Base-by-base conservation (phyloP, 2,888 invertebrate species). In the Erebia epiphron region DNA sequence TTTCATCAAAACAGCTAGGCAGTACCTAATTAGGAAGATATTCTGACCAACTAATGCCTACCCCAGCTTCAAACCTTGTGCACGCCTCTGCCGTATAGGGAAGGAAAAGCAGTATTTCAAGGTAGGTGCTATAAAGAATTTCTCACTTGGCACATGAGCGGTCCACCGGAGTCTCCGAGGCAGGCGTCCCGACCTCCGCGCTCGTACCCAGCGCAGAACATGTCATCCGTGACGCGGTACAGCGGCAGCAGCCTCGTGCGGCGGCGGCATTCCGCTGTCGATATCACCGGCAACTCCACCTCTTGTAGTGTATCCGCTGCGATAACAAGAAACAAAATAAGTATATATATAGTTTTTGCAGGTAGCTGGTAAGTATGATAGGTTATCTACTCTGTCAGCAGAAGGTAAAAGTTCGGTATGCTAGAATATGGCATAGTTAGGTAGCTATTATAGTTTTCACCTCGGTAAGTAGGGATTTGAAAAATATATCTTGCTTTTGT, bases 141-240 rank as follows among this genome's bases (percentile, higher is more conserved):
- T 49, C 26, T 62, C 72, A 96, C 96, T 85, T 96, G 95, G 82
- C 50, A 97, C 94, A 97, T 96, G 64, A 97, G 94, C 3, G 97
- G 97, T 21, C 97, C 97, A 7, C 97, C 97, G 0, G 96, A 96
- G 88, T 97, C 97, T 0, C 97, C 97, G 66, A 97, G 92, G 82
- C 97, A 97, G 1, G 97, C 97, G 85, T 97, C 97, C 56, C 96
- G 92, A 0, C 97, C 97, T 62, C 97, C 97, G 74, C 96, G 94
- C 82, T 97, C 96, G 80, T 95, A 95, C 21, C 97, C 97, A 64
- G 97, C 97, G 83, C 97, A 97, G 87, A 97, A 95, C 97, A 97
- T 97, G 82, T 97, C 96, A 69, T 96, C 96, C 0, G 97, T 97
- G 70, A 97, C 95, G 78, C 95, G 95, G 86, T 97, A 97, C 64